A percentile compares a stretch with the other conserved stretches of the same genome.
phyloP scores from a whole-genome alignment of 2,888 invertebrate species.

The Oeneis ivallda region DNA sequence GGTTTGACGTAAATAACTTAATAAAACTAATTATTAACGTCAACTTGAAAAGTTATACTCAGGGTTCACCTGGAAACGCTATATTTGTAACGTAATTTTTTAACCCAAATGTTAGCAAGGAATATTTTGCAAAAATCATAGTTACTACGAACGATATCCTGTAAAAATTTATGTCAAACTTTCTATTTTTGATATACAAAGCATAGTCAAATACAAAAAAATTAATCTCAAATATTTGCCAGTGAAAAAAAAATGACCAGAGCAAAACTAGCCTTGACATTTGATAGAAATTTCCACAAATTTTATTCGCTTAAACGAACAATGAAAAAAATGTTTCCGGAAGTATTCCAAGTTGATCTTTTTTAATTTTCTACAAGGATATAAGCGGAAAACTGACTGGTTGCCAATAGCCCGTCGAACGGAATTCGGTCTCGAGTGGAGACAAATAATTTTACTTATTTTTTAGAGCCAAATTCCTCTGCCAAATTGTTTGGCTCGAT shows the following conservation, averaged over 20 bases:
- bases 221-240: neutral
- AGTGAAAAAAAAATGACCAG: neutral
- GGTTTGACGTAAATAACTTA: too few relatives aligned
- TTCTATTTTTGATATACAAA: too few relatives aligned
- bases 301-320: slow-evolving; percentile 19
- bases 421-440: slow-evolving; percentile 20
- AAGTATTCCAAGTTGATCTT: slow-evolving; percentile 26
- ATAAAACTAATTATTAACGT: too few relatives aligned
- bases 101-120: too few relatives aligned
- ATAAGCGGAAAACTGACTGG: slow-evolving; percentile 26
- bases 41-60: too few relatives aligned
- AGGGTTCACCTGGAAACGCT: too few relatives aligned
- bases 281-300: slow-evolving; percentile 1
- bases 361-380: slow-evolving; percentile 33
- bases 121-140: too few relatives aligned
- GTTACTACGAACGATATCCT: too few relatives aligned
- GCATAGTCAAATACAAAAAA: neutral
- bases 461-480: slow-evolving; percentile 22
- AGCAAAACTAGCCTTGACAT: neutral
- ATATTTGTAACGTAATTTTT: too few relatives aligned
- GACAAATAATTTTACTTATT: slow-evolving; percentile 28
- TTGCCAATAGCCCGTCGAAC: slow-evolving; percentile 34
- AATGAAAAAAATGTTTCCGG: slow-evolving; percentile 28
- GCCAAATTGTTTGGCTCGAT: slow-evolving; percentile 33
- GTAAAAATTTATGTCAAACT: neutral